Conservation (phyloP, 2,113 vertebrate species). For the Cricetomys ansorgei region DNA sequence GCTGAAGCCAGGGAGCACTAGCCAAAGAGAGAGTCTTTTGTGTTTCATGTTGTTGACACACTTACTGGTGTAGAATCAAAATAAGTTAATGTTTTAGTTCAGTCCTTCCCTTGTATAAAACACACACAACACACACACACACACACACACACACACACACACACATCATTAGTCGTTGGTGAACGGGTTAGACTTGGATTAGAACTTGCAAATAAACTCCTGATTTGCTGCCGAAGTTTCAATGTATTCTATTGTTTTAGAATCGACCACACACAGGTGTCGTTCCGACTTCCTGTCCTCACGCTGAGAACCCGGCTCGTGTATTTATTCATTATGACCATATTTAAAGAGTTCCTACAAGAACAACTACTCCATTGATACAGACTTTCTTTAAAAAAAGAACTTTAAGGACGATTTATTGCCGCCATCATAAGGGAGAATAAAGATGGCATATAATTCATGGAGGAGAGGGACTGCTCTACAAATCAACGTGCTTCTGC, state of each 20-base stretch:
- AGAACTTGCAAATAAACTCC: constrained; percentile 40
- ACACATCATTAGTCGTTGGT: background rate
- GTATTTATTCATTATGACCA: background rate
- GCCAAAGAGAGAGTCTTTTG: background rate
- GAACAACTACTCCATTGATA: constrained; percentile 67
- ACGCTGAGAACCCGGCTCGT: background rate
- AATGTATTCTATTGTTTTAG: constrained; percentile 52
- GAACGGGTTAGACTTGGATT: background rate
- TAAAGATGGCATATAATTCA: background rate
- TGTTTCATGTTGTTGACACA: constrained; percentile 6
- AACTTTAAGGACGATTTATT: constrained; percentile 56
- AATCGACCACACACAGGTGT: background rate
- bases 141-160: background rate
- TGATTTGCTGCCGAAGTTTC: background rate
- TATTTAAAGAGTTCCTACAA: constrained; percentile 36
- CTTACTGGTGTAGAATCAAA: background rate
- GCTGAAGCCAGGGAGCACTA: constrained; percentile 34
- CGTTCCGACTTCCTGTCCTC: constrained; percentile 9
- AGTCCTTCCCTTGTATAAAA: background rate
- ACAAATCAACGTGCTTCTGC: background rate
- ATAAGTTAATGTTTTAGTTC: background rate
- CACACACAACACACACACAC: background rate
- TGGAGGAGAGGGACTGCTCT: background rate
- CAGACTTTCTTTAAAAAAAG: background rate
- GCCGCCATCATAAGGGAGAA: constrained; percentile 24